Percentiles rank a stretch among this genome's conserved stretches.
Evolutionary conservation across 1,140 invertebrate genomes (phyloP).

Genomic region (Drosophila seguyi): DNA sequence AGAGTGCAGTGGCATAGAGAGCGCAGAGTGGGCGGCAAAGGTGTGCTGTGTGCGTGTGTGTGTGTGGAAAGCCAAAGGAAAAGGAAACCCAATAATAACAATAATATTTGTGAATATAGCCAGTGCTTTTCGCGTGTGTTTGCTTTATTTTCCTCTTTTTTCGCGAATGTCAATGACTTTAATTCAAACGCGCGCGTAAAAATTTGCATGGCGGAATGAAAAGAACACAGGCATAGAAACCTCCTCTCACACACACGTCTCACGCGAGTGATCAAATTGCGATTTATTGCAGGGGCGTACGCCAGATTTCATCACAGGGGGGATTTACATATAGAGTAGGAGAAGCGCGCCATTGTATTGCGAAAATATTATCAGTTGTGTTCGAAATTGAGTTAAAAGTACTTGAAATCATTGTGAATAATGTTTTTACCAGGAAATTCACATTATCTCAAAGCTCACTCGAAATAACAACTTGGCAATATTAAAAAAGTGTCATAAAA

Average conservation of each 20-base stretch:
- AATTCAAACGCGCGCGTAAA: constrained; percentile 51
- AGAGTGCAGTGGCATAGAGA: constrained; percentile 7
- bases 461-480: not conserved
- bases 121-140: constrained; percentile 25
- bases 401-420: not conserved
- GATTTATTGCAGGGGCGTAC: constrained; percentile 38
- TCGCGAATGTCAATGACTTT: constrained; percentile 52
- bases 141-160: constrained; percentile 21
- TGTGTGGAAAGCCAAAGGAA: constrained; percentile 19
- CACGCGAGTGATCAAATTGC: constrained; percentile 17
- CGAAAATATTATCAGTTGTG: not conserved
- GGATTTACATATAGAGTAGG: not conserved
- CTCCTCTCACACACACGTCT: constrained; percentile 3
- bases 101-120: constrained; percentile 37
- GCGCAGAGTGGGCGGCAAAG: constrained; percentile 16
- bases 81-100: constrained; percentile 38
- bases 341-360: not conserved
- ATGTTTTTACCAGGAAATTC: not conserved
- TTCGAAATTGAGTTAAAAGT: not conserved
- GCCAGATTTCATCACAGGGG: constrained; percentile 7
- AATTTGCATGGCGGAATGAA: constrained; percentile 23
- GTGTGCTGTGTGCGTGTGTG: constrained; percentile 15
- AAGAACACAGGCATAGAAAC: constrained; percentile 44
- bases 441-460: not conserved
- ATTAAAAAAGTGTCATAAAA: not conserved